Evolutionary conservation across 1,140 invertebrate genomes (phyloP).

Genomic region (Psilanteris sp.): DNA sequence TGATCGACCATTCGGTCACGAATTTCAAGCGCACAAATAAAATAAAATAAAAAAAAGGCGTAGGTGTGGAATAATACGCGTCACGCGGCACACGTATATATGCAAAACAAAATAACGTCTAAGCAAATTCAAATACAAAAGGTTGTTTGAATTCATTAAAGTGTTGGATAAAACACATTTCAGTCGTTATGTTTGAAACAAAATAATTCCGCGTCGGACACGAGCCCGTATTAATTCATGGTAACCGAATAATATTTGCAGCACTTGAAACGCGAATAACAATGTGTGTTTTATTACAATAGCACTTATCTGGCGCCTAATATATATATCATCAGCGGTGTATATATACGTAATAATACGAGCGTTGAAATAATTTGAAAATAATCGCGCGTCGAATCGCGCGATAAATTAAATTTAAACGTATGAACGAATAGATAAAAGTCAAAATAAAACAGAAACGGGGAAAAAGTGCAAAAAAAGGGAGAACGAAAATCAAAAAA

Average conservation of each 20-base stretch:
- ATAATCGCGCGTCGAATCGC: slow-evolving; percentile 11
- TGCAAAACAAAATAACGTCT: no score
- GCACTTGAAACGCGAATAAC: slow-evolving; percentile 43
- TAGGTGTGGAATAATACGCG: no score
- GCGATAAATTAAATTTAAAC: slow-evolving; percentile 12
- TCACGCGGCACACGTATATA: no score
- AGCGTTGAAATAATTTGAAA: slow-evolving; percentile 23
- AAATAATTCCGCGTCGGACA: slow-evolving; percentile 20
- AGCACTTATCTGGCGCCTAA: slow-evolving; percentile 36
- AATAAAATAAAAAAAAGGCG: background rate
- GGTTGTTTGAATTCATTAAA: no score
- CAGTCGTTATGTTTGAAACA: no score
- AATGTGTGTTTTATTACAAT: slow-evolving; percentile 38
- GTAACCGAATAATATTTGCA: slow-evolving; percentile 13
- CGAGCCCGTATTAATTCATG: slow-evolving; percentile 5
- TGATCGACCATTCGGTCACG: background rate
- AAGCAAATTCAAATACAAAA: no score
- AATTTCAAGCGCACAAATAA: background rate
- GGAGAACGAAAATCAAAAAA: background rate
- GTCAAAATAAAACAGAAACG: no score
- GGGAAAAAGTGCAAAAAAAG: no score
- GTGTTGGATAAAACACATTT: no score
- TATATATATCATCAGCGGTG: slow-evolving; percentile 14
- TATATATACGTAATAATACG: slow-evolving; percentile 9
- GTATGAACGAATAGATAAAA: no score